Percentiles rank a stretch among this genome's conserved stretches.
phyloP scores from a whole-genome alignment of 1,140 invertebrate species.

The Periplaneta americana region DNA sequence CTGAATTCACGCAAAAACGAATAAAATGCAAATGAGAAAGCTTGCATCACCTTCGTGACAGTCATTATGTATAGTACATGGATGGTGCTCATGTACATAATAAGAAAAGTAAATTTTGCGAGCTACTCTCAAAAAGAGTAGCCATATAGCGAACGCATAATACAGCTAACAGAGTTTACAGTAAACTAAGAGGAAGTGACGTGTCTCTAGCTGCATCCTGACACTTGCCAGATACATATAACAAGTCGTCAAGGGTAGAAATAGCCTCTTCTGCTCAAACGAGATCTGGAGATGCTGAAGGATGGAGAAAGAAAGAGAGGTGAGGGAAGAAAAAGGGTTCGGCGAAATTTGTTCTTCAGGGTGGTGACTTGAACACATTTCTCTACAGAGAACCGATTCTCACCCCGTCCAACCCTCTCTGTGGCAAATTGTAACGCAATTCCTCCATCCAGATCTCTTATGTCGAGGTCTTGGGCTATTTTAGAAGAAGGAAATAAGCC shows the following conservation, averaged over 20 bases:
- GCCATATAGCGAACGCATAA: no score
- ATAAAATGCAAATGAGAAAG: no score
- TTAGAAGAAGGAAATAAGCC: neutral
- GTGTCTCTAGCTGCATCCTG: neutral
- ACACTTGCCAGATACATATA: neutral
- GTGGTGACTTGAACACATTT: neutral
- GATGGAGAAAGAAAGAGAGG: neutral
- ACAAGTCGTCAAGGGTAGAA: neutral
- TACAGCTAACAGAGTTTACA: neutral
- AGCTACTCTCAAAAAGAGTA: no score
- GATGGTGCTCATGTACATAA: no score
- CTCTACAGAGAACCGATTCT: neutral
- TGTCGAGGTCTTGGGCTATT: neutral
- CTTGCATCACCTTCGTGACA: no score
- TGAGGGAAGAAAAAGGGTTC: neutral
- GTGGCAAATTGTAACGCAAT: neutral
- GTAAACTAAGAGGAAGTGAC: neutral
- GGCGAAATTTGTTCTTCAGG: neutral
- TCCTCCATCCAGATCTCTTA: neutral
- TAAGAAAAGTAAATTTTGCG: no score
- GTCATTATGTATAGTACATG: no score
- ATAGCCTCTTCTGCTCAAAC: neutral
- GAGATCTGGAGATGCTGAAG: neutral
- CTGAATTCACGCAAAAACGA: no score
- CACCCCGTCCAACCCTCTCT: neutral